These are phyloP conservation scores for Macrosteles quadrilineatus DNA, from an alignment of 1,140 invertebrate species.

Conservation along the genomic window DNA sequence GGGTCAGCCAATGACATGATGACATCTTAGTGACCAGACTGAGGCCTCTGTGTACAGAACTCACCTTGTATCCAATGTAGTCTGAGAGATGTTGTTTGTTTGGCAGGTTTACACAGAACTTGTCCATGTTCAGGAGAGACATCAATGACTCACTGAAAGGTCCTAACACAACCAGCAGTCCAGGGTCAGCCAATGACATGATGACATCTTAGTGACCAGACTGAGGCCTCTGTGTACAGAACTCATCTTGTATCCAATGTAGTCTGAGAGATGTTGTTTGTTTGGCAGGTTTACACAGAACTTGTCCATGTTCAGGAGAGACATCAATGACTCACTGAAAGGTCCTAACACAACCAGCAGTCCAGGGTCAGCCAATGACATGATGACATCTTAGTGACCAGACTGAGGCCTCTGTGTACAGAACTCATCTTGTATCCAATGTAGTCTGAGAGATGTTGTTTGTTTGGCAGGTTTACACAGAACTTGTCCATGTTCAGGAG, in stretches of 20 bases:
- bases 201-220: slow-evolving; percentile 62
- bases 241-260: no score
- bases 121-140: slow-evolving; percentile 93
- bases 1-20: slow-evolving; percentile 76
- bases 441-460: no score
- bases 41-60: no score
- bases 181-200: slow-evolving; percentile 71
- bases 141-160: slow-evolving; percentile 94
- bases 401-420: no score
- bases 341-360: slow-evolving; percentile 66
- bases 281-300: slow-evolving; percentile 94
- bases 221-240: no score
- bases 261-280: no score
- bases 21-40: slow-evolving; percentile 56
- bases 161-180: slow-evolving; percentile 62
- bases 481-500: slow-evolving; percentile 94
- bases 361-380: slow-evolving; percentile 67
- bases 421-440: no score
- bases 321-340: slow-evolving; percentile 94
- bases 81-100: no score
- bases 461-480: slow-evolving; percentile 87
- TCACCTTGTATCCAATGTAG: no score
- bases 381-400: slow-evolving; percentile 66
- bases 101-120: slow-evolving; percentile 95
- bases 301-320: slow-evolving; percentile 91